These are phyloP conservation scores for Mesocricetus auratus DNA, from an alignment of 2,113 vertebrate species.

Conservation along the genomic window DNA sequence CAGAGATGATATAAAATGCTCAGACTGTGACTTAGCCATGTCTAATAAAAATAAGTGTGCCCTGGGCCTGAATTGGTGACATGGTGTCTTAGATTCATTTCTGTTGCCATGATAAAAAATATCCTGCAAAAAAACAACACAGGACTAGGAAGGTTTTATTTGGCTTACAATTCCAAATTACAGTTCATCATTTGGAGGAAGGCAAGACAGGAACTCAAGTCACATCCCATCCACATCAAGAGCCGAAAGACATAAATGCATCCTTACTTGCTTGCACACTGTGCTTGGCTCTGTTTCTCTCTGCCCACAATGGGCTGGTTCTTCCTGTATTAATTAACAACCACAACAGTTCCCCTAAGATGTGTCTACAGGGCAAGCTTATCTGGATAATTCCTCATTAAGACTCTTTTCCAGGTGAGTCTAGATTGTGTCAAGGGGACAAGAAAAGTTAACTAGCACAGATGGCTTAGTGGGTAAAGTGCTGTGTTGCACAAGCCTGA, in stretches of 20 bases:
- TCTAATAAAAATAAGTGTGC: slow-evolving; percentile 36
- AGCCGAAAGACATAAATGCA: neutral
- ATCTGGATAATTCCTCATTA: neutral
- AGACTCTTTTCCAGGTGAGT: neutral
- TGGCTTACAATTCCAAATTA: neutral
- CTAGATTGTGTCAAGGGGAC: neutral
- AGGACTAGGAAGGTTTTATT: neutral
- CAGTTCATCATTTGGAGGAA: neutral
- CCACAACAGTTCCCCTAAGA: neutral
- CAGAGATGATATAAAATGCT: neutral
- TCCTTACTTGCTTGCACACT: neutral
- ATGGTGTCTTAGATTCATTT: neutral
- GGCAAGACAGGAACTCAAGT: neutral
- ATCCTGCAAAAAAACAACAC: neutral
- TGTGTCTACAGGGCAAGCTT: neutral
- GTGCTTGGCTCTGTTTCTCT: neutral
- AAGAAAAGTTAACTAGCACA: too few relatives aligned
- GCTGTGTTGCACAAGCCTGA: neutral
- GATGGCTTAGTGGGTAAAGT: too few relatives aligned
- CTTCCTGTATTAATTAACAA: neutral
- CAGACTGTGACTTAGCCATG: neutral
- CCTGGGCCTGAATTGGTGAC: neutral
- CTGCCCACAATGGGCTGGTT: neutral
- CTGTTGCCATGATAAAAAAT: neutral
- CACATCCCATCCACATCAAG: neutral